Base-by-base conservation (phyloP, 2,113 vertebrate genomes). In the Willisornis vidua region DNA sequence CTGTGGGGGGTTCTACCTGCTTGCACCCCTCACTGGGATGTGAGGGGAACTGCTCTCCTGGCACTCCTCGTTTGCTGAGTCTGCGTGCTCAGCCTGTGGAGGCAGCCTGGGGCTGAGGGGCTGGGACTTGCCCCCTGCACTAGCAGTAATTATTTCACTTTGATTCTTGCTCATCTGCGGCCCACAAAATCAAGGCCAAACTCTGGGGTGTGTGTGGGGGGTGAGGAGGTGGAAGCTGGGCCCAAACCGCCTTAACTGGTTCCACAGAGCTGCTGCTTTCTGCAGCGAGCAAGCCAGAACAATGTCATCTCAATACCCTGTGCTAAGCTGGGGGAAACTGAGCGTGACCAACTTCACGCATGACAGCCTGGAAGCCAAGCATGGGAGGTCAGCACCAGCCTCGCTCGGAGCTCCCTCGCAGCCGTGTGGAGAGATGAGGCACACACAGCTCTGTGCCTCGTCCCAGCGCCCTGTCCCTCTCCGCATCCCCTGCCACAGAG, bases 351-450 rank as follows among this genome's bases (percentile, higher is more conserved):
- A 85, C 97, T 96, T 97, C 95, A 97, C 66, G 97, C 97, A 97
- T 98, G 97, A 97, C 97, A 96, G 97, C 95, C 90, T 94, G 94
- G 92, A 96, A 97, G 94, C 97, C 97, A 97, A 96, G 94, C 96
- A 94, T 97, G 91, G 96, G 93, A 93, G 96, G 96, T 95, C 96
- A 97, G 93, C 94, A 82, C 31, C 89, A 95, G 52, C 90, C 86
- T 57, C 3, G 0, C 74, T 79, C 94, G 1, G 2, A 93, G 93
- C 89, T 95, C 85, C 81, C 85, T 75, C 22, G 0, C 75, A 61
- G 85, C 19, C 6, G 0, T 65, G 70, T 17, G 46, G 68, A 90
- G 51, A 83, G 79, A 73, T 1, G 23, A 92, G 63, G 72, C 86
- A 66, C 81, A 49, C 0, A 7, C 80, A 54, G 23, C 63, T 72